Conservation (phyloP, 2,888 invertebrate species). For the Rotaria sp. region DNA sequence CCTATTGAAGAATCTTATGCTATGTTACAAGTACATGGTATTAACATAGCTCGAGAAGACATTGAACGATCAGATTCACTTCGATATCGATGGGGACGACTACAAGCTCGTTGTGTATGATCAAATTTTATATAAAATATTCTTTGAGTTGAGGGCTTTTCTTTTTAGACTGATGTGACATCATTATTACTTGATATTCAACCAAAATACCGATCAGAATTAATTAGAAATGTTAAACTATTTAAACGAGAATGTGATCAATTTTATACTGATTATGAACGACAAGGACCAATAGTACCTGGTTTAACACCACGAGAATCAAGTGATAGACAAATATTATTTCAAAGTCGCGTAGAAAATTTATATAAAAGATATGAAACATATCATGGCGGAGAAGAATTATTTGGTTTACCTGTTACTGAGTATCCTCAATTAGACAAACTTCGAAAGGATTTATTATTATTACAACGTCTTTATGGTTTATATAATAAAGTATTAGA, state of each 20-base stretch:
- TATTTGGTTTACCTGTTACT: slow-evolving; percentile 81
- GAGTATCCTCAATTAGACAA: slow-evolving; percentile 86
- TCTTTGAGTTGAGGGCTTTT: neutral
- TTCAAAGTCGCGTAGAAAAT: slow-evolving; percentile 72
- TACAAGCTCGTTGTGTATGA: slow-evolving; percentile 53
- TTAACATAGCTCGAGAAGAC: slow-evolving; percentile 77
- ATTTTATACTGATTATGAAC: slow-evolving; percentile 56
- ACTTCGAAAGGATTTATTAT: slow-evolving; percentile 58
- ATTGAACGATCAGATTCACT: slow-evolving; percentile 83
- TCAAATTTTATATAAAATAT: neutral
- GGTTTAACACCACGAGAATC: slow-evolving; percentile 84
- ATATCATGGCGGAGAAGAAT: slow-evolving; percentile 85
- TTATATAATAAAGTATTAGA: slow-evolving; percentile 93
- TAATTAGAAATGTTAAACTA: slow-evolving; percentile 70
- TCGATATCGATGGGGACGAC: slow-evolving; percentile 77
- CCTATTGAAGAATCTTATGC: slow-evolving; percentile 86
- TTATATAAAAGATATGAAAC: slow-evolving; percentile 87
- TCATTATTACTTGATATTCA: slow-evolving; percentile 75
- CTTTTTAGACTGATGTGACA: slow-evolving; percentile 61
- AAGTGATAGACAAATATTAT: slow-evolving; percentile 76
- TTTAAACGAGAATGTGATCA: slow-evolving; percentile 66
- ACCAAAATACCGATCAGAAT: slow-evolving; percentile 77
- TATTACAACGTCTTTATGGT: slow-evolving; percentile 76
- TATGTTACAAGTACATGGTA: slow-evolving; percentile 75
- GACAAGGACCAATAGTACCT: slow-evolving; percentile 79